Percentiles rank a stretch among this genome's conserved stretches.
These are phyloP conservation scores for Raja brachyura DNA, from an alignment of 2,113 vertebrate species.

Conservation along the genomic window DNA sequence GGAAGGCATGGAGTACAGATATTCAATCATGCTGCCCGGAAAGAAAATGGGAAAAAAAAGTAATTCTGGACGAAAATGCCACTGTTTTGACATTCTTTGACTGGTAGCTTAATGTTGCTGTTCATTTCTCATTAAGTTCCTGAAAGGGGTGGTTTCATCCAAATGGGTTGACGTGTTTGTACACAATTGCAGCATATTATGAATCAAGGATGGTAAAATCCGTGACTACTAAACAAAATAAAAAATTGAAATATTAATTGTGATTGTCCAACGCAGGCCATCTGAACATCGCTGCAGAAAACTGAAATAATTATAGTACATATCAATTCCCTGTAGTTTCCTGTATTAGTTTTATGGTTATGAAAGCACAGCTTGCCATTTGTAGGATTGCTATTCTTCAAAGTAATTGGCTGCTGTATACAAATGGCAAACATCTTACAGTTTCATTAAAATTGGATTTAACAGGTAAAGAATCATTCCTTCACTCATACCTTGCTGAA, in stretches of 20 bases:
- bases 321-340: background rate
- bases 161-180: background rate
- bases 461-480: background rate
- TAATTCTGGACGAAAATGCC: background rate
- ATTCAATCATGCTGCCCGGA: background rate
- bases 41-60: background rate
- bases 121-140: background rate
- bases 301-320: background rate
- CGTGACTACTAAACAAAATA: background rate
- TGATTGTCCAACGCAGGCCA: background rate
- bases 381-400: background rate
- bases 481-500: background rate
- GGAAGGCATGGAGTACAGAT: background rate
- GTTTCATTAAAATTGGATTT: conserved; percentile 14
- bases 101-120: background rate
- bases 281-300: background rate
- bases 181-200: background rate
- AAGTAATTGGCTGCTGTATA: background rate
- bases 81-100: background rate
- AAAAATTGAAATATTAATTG: background rate
- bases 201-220: background rate
- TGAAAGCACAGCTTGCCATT: background rate
- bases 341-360: background rate
- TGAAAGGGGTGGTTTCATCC: background rate
- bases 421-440: background rate